Conservation (phyloP, 2,113 vertebrate genomes). For the Saguinus imperator region DNA sequence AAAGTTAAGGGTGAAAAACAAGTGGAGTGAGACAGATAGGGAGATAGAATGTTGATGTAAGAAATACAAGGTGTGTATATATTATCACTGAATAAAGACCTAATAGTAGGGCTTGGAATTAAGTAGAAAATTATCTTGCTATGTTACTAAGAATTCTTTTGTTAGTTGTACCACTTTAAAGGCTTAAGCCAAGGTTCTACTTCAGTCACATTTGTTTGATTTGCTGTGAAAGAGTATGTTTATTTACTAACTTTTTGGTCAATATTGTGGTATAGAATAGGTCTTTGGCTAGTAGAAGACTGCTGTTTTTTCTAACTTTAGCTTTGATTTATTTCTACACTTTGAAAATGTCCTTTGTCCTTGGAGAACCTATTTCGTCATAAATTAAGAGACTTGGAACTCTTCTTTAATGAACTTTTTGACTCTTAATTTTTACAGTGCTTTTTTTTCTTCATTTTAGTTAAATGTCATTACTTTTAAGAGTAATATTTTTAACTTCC, state of each 20-base stretch:
- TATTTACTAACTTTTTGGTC: not conserved
- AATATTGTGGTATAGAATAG: not conserved
- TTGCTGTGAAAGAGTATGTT: not conserved
- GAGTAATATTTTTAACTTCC: not conserved
- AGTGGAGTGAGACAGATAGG: no score
- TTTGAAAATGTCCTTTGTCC: not conserved
- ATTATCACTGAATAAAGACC: not conserved
- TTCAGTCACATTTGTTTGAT: not conserved
- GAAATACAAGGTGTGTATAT: not conserved
- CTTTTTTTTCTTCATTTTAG: not conserved
- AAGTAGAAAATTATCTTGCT: not conserved
- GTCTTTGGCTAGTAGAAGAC: not conserved
- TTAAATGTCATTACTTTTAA: not conserved
- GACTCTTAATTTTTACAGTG: not conserved
- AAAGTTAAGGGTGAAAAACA: not conserved
- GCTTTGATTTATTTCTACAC: slow-evolving; percentile 3
- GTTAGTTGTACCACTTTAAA: not conserved
- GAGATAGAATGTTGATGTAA: not conserved
- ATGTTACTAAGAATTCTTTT: not conserved
- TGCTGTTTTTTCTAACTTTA: not conserved
- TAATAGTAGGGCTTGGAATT: not conserved
- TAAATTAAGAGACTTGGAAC: not conserved
- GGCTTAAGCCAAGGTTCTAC: not conserved
- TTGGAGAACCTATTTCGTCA: not conserved
- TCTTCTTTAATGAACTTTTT: not conserved